Evolutionary conservation across 2,113 vertebrate species (phyloP).

Genomic region (Mungos mungo): DNA sequence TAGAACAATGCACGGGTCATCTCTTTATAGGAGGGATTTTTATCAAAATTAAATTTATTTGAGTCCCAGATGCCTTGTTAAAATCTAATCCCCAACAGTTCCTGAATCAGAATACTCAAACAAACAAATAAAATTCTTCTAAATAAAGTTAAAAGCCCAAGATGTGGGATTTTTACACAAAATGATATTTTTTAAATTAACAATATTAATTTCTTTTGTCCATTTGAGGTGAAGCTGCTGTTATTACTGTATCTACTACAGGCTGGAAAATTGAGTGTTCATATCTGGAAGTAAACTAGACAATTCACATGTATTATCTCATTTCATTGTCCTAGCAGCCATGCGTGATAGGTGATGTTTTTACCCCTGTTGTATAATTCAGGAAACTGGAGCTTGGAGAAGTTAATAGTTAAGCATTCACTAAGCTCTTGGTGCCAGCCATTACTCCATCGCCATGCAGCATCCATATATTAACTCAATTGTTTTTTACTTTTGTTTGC

Average conservation of each 20-base stretch:
- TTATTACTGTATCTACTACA: background rate
- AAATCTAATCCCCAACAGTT: background rate
- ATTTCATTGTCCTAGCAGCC: background rate
- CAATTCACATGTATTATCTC: background rate
- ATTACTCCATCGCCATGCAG: background rate
- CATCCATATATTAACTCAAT: background rate
- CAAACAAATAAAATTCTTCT: background rate
- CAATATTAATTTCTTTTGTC: background rate
- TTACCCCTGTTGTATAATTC: background rate
- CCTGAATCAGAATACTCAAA: background rate
- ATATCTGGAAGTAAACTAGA: background rate
- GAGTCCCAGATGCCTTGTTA: background rate
- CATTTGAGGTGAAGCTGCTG: background rate
- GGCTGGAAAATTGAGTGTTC: background rate
- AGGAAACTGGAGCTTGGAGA: background rate
- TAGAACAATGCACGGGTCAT: background rate
- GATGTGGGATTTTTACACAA: background rate
- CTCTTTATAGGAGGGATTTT: background rate
- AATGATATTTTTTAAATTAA: background rate
- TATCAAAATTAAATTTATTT: background rate
- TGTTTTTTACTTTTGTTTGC: background rate
- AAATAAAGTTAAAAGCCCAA: background rate
- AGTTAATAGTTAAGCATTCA: constrained; percentile 40
- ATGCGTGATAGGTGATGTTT: background rate
- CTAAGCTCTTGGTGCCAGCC: background rate